These are phyloP conservation scores for Acleris holmiana DNA, from an alignment of 2,888 invertebrate genomes.

Conservation along the genomic window DNA sequence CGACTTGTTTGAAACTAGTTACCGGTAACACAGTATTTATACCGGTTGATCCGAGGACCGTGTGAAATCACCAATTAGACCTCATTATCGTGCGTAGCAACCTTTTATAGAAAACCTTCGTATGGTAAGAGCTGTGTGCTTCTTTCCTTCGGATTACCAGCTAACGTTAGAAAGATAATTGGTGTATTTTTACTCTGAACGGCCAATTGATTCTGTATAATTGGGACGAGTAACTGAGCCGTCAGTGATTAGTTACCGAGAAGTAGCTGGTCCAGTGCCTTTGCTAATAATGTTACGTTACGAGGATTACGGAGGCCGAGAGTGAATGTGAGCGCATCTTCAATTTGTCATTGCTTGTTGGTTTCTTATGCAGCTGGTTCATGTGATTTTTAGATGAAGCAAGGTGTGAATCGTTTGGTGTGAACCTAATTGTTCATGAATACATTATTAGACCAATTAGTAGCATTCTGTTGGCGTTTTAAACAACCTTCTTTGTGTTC, in stretches of 20 bases:
- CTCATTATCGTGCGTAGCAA: slow-evolving; percentile 48
- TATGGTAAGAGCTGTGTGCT: slow-evolving; percentile 21
- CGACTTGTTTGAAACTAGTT: slow-evolving; percentile 44
- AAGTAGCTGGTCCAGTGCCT: slow-evolving; percentile 33
- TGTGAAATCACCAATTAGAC: slow-evolving; percentile 67
- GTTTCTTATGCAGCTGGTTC: background rate
- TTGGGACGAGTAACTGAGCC: slow-evolving; percentile 35
- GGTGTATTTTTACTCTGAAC: slow-evolving; percentile 27
- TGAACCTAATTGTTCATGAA: too few species aligned
- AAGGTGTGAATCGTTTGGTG: too few species aligned
- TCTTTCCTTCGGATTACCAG: slow-evolving; percentile 32
- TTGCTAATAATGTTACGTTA: slow-evolving; percentile 26
- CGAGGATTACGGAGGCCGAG: slow-evolving; percentile 32
- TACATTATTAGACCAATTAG: too few species aligned
- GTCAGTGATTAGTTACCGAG: slow-evolving; percentile 30
- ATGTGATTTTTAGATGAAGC: too few species aligned
- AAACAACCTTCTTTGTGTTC: too few species aligned
- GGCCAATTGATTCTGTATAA: slow-evolving; percentile 31
- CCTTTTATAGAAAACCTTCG: slow-evolving; percentile 45
- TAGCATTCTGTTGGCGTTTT: too few species aligned
- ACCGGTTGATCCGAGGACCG: slow-evolving; percentile 51
- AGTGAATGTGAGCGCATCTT: slow-evolving; percentile 22
- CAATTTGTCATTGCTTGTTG: background rate
- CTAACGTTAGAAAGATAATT: slow-evolving; percentile 29
- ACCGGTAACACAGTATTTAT: slow-evolving; percentile 41